Conservation (phyloP, 2,113 vertebrate genomes). For the Formicarius rufipectus region DNA sequence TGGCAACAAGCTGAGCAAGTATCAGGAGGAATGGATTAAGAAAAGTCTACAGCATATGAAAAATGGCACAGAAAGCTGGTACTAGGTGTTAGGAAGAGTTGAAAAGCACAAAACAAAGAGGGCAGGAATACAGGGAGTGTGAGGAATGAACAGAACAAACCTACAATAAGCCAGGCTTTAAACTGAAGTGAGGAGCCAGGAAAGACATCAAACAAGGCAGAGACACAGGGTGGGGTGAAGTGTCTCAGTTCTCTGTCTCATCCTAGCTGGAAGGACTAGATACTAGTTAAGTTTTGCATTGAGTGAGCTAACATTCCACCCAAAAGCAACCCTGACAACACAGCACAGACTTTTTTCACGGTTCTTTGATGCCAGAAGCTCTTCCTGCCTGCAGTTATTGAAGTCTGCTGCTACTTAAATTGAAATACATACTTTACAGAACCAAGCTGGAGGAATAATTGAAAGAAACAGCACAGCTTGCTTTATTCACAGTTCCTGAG, state of each 20-base stretch:
- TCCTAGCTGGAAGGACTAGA: constrained; percentile 55
- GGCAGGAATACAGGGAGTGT: background rate
- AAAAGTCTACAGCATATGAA: background rate
- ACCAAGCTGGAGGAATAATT: background rate
- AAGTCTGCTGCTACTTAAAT: background rate
- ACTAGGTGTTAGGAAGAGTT: background rate
- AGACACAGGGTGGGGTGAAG: constrained; percentile 7
- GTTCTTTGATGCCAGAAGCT: constrained; percentile 1
- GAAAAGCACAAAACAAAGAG: background rate
- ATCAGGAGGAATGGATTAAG: background rate
- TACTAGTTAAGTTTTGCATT: background rate
- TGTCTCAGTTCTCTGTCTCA: background rate
- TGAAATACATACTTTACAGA: background rate
- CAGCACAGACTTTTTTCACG: background rate
- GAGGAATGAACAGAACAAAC: background rate
- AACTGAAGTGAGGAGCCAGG: background rate
- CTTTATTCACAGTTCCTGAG: background rate
- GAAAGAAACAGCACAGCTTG: background rate
- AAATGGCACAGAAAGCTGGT: background rate
- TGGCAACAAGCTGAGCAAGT: background rate
- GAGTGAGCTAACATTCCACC: background rate
- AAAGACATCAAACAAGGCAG: constrained; percentile 41
- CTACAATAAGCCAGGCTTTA: background rate
- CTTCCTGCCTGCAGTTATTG: background rate
- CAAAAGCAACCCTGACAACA: constrained; percentile 14